These are phyloP conservation scores for Ethmia dodecea DNA, from an alignment of 2,888 invertebrate genomes.

Conservation along the genomic window DNA sequence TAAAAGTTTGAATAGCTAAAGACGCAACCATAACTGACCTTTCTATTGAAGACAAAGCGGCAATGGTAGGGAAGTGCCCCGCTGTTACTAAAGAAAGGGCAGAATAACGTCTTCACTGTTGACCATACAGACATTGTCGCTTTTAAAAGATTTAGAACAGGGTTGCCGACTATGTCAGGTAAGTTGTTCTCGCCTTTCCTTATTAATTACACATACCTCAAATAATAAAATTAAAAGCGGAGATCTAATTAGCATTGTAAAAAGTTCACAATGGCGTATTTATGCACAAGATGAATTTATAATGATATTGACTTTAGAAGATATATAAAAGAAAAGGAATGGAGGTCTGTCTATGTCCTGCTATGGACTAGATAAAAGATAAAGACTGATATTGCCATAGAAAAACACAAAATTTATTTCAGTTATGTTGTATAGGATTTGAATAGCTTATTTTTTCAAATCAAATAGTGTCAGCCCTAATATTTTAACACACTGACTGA, in stretches of 20 bases:
- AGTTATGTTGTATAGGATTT: background rate
- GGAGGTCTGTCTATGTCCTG: too few species aligned
- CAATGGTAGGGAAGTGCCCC: slow-evolving; percentile 54
- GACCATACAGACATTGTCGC: slow-evolving; percentile 34
- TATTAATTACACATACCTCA: too few species aligned
- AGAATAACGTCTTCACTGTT: slow-evolving; percentile 56
- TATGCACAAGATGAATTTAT: too few species aligned
- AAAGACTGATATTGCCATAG: too few species aligned
- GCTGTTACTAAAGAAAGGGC: slow-evolving; percentile 45
- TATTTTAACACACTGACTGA: slow-evolving; percentile 32
- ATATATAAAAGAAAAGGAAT: too few species aligned
- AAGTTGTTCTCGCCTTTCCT: too few species aligned
- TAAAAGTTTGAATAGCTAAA: slow-evolving; percentile 40
- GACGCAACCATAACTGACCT: slow-evolving; percentile 56
- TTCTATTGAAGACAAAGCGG: slow-evolving; percentile 44
- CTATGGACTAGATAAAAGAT: too few species aligned
- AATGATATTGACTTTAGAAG: too few species aligned
- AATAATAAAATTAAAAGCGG: too few species aligned
- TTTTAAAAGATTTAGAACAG: slow-evolving; percentile 33
- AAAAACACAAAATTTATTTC: too few species aligned
- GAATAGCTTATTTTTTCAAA: background rate
- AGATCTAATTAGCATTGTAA: too few species aligned
- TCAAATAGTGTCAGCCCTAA: slow-evolving; percentile 35
- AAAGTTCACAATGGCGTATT: too few species aligned
- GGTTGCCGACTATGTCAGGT: slow-evolving; percentile 38